Evolutionary conservation across 1,140 invertebrate genomes (phyloP), one percentile per base, ranked within the genome.

Genomic region (Hetaerina americana): DNA sequence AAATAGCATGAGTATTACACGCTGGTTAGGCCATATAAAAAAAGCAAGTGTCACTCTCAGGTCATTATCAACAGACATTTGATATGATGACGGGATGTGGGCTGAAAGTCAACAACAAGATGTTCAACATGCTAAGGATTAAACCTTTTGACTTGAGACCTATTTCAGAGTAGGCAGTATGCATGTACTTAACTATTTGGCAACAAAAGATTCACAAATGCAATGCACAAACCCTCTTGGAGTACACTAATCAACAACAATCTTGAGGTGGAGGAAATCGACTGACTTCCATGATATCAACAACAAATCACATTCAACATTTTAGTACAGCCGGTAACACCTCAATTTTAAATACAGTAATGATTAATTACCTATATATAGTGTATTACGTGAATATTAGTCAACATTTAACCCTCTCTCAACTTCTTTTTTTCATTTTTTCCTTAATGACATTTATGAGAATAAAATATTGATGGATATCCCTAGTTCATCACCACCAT

Each of bases 381-480:
- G 40, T 57, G 40, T 57, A 57, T 57, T 57, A 57, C 22, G 40
- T 57, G 40, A 57, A 57, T 57, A 57, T 57, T 57, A 57, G 40
- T 57, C 40, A 57, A 57, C 40, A 57, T 57, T 57, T 57, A 57
- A 57, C 22, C 40, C 40, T 57, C 40, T 57, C 40, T n/a, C 15
- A 57, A 57, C 40, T 57, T n/a, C 40, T 57, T 57, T 57, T 57
- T 57, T 57, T 57, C 40, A 57, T 57, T 57, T 57, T 57, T 57
- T 57, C 40, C 40, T 57, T 57, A 57, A 57, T 18, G 40, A 57
- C 40, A 57, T 57, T 18, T 57, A 57, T 57, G 40, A 57, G 40
- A 57, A 57, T 57, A 57, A 57, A 57, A 57, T 57, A 57, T 57
- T 57, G 40, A 57, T 57, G 40, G 40, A 57, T 57, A 57, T 57